Evolutionary conservation across 2,888 invertebrate species (phyloP).

Genomic region (Euphydryas editha): DNA sequence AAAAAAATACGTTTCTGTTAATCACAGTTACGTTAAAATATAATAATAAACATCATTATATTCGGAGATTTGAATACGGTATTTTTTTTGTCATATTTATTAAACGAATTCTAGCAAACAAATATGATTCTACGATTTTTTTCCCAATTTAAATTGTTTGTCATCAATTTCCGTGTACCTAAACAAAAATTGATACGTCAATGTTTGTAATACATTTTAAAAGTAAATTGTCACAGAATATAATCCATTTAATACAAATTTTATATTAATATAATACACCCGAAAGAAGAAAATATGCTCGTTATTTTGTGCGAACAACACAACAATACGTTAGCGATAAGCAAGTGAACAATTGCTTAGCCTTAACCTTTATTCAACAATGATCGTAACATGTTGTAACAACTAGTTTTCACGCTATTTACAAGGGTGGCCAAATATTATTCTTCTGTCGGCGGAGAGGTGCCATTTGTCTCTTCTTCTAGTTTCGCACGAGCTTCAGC

Average conservation of each 20-base stretch:
- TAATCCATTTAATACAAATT: background rate
- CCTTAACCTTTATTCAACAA: slow-evolving; percentile 61
- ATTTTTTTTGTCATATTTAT: too few species aligned
- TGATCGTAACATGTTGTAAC: slow-evolving; percentile 72
- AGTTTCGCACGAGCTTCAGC: slow-evolving; percentile 82
- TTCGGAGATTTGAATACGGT: too few species aligned
- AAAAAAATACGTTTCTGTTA: too few species aligned
- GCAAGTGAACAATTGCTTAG: slow-evolving; percentile 21
- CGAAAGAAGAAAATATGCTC: slow-evolving; percentile 9
- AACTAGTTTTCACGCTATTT: slow-evolving; percentile 77
- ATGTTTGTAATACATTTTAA: background rate
- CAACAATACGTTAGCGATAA: slow-evolving; percentile 24
- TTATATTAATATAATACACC: background rate
- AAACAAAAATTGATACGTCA: background rate
- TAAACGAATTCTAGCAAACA: background rate
- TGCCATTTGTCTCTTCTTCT: slow-evolving; percentile 67
- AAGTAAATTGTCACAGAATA: background rate
- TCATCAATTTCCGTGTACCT: background rate
- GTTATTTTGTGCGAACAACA: slow-evolving; percentile 60
- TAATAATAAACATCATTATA: background rate
- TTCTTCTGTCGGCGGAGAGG: slow-evolving; percentile 71
- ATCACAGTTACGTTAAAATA: too few species aligned
- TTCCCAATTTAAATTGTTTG: background rate
- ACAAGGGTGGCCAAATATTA: slow-evolving; percentile 82
- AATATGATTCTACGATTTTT: background rate